These are phyloP conservation scores for Limnephilus auricula DNA, from an alignment of 2,888 invertebrate genomes.

Conservation along the genomic window DNA sequence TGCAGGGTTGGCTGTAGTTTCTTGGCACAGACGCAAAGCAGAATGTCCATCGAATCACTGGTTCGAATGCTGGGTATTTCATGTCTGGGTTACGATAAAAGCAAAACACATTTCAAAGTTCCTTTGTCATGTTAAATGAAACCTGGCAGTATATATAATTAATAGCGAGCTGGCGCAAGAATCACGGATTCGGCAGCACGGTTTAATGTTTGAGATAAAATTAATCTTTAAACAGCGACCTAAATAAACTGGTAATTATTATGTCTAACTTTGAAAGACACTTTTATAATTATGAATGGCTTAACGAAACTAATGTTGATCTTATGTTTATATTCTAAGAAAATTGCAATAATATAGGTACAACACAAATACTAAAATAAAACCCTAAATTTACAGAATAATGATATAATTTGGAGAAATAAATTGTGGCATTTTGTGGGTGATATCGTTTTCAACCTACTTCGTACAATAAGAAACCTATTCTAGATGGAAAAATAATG, in stretches of 20 bases:
- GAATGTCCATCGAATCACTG: background rate
- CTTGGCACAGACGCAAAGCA: constrained; percentile 54
- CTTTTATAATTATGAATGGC: background rate
- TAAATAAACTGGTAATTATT: background rate
- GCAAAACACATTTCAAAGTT: constrained; percentile 43
- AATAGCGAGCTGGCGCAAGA: constrained; percentile 12
- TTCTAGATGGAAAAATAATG: background rate
- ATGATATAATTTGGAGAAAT: background rate
- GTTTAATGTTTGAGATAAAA: background rate
- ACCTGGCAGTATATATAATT: constrained; percentile 42
- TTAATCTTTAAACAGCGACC: constrained; percentile 33
- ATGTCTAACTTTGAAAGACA: background rate
- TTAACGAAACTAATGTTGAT: background rate
- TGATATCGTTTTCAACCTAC: background rate
- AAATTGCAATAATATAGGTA: background rate
- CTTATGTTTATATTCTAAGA: background rate
- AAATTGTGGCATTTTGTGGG: background rate
- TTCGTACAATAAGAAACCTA: background rate
- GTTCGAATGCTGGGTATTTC: constrained; percentile 37
- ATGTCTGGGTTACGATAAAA: constrained; percentile 53
- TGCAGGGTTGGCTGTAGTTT: constrained; percentile 54
- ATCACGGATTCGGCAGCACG: constrained; percentile 26
- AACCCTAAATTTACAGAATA: background rate
- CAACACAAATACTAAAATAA: background rate
- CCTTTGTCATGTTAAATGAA: constrained; percentile 45